Evolutionary conservation across 2,888 invertebrate species (phyloP).

Genomic region (Plagodis dolabraria): DNA sequence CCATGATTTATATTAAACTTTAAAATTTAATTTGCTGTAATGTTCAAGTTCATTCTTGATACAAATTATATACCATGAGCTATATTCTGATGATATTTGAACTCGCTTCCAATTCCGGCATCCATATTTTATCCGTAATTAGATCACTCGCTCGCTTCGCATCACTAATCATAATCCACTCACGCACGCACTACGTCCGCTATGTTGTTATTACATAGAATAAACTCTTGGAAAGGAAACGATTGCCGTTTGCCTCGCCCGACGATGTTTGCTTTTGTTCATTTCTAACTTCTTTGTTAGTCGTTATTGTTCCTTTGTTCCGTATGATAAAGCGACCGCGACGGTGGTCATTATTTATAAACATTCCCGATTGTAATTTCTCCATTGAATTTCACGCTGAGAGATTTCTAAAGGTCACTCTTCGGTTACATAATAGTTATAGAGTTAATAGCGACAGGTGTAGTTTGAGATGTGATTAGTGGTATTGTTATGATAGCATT

Average conservation of each 20-base stretch:
- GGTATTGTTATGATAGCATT: constrained; percentile 43
- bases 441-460: constrained; percentile 42
- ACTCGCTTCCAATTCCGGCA: constrained; percentile 40
- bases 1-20: too few species aligned
- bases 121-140: constrained; percentile 47
- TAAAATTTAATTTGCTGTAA: too few species aligned
- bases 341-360: constrained; percentile 67
- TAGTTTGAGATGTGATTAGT: constrained; percentile 37
- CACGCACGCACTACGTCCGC: constrained; percentile 59
- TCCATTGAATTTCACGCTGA: constrained; percentile 44
- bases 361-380: constrained; percentile 62
- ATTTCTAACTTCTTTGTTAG: constrained; percentile 76
- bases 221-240: constrained; percentile 70
- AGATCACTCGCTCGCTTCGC: constrained; percentile 54
- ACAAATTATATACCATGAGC: neutral
- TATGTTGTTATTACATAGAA: constrained; percentile 68
- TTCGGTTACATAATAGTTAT: constrained; percentile 38
- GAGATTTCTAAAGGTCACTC: constrained; percentile 40
- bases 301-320: constrained; percentile 77
- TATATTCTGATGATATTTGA: neutral
- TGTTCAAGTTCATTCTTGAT: constrained; percentile 1
- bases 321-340: constrained; percentile 60
- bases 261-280: constrained; percentile 72
- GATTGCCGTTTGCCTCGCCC: constrained; percentile 57
- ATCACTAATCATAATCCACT: constrained; percentile 51